Percentiles rank a stretch among this genome's conserved stretches.
phyloP scores from a whole-genome alignment of 2,797 vertebrate genomes.

The Gadopsis marmoratus region DNA sequence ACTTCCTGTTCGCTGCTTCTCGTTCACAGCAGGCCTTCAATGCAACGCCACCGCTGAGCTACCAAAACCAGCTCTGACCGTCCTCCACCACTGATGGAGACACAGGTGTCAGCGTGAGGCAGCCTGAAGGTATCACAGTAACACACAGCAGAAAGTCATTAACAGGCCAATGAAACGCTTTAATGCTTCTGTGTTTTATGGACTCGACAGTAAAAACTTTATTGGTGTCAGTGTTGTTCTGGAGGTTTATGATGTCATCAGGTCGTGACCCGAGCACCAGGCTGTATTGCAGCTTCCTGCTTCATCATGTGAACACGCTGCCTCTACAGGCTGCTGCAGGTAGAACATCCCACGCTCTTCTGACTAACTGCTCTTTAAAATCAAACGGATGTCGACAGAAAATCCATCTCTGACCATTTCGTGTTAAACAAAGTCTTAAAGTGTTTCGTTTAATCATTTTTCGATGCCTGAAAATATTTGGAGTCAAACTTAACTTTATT shows the following conservation, averaged over 20 bases:
- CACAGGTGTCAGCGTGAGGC: too few species aligned
- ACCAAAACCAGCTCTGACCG: background rate
- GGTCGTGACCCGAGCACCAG: background rate
- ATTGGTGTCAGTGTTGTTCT: conserved; percentile 8
- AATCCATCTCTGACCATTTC: background rate
- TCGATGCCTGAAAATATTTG: too few species aligned
- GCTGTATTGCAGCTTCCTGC: too few species aligned
- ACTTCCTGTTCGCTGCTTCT: too few species aligned
- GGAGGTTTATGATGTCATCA: conserved; percentile 24
- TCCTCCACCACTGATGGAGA: too few species aligned
- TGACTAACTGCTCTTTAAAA: background rate
- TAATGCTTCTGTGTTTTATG: conserved; percentile 7
- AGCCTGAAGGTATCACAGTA: background rate
- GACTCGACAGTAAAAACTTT: conserved; percentile 16
- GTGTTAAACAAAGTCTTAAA: too few species aligned
- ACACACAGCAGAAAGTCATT: background rate
- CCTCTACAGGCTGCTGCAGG: too few species aligned
- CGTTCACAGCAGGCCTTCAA: background rate
- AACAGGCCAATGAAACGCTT: conserved; percentile 2
- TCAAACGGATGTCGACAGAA: background rate
- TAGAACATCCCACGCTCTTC: too few species aligned
- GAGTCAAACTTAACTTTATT: too few species aligned
- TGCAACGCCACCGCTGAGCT: background rate
- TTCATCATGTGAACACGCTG: too few species aligned
- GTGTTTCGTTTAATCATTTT: too few species aligned